These are phyloP conservation scores for Heliocidaris tuberculata DNA, from an alignment of 35 echinoderm and acorn worm genomes.

Conservation along the genomic window DNA sequence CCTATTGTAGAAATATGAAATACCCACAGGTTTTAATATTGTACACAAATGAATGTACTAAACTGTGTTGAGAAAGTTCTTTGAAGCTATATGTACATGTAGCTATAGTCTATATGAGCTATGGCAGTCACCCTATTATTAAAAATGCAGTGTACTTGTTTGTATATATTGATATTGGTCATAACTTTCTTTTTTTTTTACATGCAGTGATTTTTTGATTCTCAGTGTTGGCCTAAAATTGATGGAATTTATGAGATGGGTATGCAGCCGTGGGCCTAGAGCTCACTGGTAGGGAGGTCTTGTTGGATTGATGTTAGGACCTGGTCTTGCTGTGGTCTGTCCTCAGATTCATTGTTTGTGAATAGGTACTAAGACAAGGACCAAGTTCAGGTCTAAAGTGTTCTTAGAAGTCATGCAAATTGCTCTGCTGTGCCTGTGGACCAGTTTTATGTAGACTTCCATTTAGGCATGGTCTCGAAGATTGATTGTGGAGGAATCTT, in stretches of 20 bases:
- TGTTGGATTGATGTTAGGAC: background rate
- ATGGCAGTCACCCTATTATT: background rate
- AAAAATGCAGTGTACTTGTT: constrained; percentile 37
- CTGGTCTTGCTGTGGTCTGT: background rate
- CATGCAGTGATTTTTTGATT: constrained; percentile 33
- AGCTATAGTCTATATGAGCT: background rate
- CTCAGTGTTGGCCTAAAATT: constrained; percentile 14
- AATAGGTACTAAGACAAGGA: too few species aligned
- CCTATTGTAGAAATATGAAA: background rate
- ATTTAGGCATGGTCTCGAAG: too few species aligned
- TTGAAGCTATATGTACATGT: background rate
- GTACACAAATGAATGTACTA: background rate
- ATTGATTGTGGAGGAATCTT: too few species aligned
- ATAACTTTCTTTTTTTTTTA: constrained; percentile 25
- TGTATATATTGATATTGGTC: constrained; percentile 45
- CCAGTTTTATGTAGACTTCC: too few species aligned
- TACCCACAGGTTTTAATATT: background rate
- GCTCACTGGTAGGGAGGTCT: background rate
- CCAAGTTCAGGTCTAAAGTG: too few species aligned
- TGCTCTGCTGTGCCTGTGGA: too few species aligned
- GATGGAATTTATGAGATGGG: background rate
- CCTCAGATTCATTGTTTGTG: background rate
- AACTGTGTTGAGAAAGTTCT: background rate
- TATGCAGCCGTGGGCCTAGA: background rate
- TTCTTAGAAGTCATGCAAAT: too few species aligned